Evolutionary conservation across 2,888 invertebrate species (phyloP), one percentile per base, ranked within the genome.

Genomic region (Marasmarcha lunaedactyla): DNA sequence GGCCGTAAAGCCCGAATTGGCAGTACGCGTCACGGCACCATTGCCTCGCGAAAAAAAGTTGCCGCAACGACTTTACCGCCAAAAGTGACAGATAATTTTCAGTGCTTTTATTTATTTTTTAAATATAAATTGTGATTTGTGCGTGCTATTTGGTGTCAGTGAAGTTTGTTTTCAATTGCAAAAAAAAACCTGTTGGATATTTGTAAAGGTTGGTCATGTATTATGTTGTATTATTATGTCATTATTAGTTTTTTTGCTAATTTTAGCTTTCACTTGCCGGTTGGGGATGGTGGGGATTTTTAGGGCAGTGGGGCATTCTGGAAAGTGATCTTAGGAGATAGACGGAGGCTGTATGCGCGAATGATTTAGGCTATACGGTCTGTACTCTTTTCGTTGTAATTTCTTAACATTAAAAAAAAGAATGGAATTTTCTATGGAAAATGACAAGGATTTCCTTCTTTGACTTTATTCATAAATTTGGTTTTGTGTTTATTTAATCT

Each of bases 201-300:
- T 34, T 30, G 4, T 30, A 30, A 48, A 56, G 57, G 58, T 57
- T 52, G 50, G 56, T 59, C 63, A 55, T 55, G 51, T 48, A 20
- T 20, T 20, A 20, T 20, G 20, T 20, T 49, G 44, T 14, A 40
- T 40, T 40, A 49, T 69, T 68, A 69, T 71, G 68, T 70, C 63
- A 70, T 61, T 57, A 52, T 54, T 47, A 46, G 51, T 53, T 59
- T 20, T 20, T 65, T 64, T 57, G 51, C 49, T 51, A 52, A 58
- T 53, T 59, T 20, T 58, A 57, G 61, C 71, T 71, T 68, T 70
- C 71, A 68, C 68, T 65, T 38, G 46, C 39, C 43, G 47, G 46
- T 37, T 40, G 43, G 40, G 35, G 45, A 46, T 39, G 49, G 51
- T 48, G 52, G 52, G 42, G 45, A 54, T 45, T 66, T 54, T 51